These are phyloP conservation scores for Rhea americana DNA, from an alignment of 2,113 vertebrate genomes.

Conservation along the genomic window DNA sequence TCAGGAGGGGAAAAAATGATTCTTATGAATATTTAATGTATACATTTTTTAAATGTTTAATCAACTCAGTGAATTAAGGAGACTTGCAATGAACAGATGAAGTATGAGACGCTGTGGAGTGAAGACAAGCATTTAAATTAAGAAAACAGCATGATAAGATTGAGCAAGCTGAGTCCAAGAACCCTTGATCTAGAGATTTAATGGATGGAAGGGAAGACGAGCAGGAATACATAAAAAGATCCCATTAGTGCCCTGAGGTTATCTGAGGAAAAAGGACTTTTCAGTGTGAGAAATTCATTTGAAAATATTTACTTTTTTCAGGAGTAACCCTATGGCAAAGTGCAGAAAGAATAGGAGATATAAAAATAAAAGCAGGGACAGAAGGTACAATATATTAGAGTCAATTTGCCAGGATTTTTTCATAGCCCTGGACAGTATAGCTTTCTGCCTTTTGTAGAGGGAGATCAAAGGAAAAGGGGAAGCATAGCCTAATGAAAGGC, in stretches of 20 bases:
- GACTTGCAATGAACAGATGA: slow-evolving; percentile 42
- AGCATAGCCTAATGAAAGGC: slow-evolving; percentile 25
- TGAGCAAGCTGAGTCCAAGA: slow-evolving; percentile 31
- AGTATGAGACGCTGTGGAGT: slow-evolving; percentile 30
- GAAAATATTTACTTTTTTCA: slow-evolving; percentile 46
- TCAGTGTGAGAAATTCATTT: slow-evolving; percentile 21
- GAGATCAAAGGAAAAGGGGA: slow-evolving; percentile 71
- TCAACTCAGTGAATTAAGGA: slow-evolving; percentile 53
- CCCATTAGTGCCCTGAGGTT: slow-evolving; percentile 36
- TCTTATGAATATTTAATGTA: slow-evolving; percentile 31
- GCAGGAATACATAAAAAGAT: slow-evolving; percentile 39
- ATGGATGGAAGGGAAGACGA: slow-evolving; percentile 25
- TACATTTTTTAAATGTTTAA: slow-evolving; percentile 48
- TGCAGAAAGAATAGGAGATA: neutral
- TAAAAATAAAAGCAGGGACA: neutral
- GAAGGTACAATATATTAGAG: slow-evolving; percentile 20
- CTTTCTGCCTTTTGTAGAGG: slow-evolving; percentile 54
- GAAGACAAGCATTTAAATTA: slow-evolving; percentile 58
- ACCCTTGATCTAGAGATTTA: slow-evolving; percentile 55
- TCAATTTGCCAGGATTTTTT: slow-evolving; percentile 33
- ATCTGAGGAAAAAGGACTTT: slow-evolving; percentile 11
- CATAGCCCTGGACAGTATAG: neutral
- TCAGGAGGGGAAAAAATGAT: neutral
- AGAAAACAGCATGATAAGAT: slow-evolving; percentile 43
- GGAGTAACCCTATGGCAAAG: slow-evolving; percentile 29